Percentiles rank a stretch among this genome's conserved stretches.
Evolutionary conservation across 2,797 vertebrate species (phyloP).

Genomic region (Okamejei kenojei): DNA sequence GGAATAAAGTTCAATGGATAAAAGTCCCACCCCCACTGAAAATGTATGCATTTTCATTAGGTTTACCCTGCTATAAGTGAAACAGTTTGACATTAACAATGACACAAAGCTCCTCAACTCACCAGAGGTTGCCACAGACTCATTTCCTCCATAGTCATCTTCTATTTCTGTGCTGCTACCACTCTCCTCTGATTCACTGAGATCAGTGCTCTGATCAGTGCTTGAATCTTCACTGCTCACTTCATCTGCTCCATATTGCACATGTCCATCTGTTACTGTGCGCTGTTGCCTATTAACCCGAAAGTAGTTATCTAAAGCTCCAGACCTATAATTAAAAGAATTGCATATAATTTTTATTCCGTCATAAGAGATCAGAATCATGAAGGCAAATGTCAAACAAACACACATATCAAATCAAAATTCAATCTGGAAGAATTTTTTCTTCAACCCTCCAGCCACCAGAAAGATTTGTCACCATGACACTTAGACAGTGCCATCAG

Average conservation of each 20-base stretch:
- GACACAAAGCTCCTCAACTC: background rate
- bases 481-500: no score
- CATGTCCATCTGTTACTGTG: slow-evolving; percentile 41
- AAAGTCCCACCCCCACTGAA: background rate
- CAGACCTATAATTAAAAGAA: slow-evolving; percentile 41
- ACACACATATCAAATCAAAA: background rate
- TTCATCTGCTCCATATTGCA: slow-evolving; percentile 57
- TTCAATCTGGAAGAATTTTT: no score
- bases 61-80: background rate
- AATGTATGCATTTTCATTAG: background rate
- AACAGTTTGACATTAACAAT: background rate
- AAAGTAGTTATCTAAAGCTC: slow-evolving; percentile 66
- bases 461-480: no score
- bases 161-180: slow-evolving; percentile 45
- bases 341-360: background rate
- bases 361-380: background rate
- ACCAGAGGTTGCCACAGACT: background rate
- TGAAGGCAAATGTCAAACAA: background rate
- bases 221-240: slow-evolving; percentile 52
- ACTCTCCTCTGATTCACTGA: slow-evolving; percentile 60
- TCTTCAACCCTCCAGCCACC: no score
- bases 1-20: background rate
- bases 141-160: slow-evolving; percentile 50
- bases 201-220: slow-evolving; percentile 57
- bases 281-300: slow-evolving; percentile 62